phyloP scores from a whole-genome alignment of 2,888 invertebrate genomes.

The Xestia sexstrigata region DNA sequence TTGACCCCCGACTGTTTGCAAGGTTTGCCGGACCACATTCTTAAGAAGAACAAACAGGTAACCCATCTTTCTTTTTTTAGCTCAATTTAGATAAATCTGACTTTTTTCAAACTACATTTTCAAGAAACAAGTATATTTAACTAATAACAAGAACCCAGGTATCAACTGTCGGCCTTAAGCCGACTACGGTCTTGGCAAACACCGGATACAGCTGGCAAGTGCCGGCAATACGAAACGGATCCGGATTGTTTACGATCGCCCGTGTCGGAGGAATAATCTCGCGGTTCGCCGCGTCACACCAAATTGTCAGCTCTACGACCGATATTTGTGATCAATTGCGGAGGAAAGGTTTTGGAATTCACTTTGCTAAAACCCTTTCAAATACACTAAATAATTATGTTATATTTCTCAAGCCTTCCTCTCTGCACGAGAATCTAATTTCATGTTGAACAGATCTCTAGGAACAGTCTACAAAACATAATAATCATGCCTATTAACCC shows the following conservation, averaged over 20 bases:
- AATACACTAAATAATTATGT: not conserved
- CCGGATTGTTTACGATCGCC: slow-evolving; percentile 50
- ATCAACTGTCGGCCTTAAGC: slow-evolving; percentile 25
- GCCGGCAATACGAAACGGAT: slow-evolving; percentile 45
- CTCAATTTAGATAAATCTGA: not conserved
- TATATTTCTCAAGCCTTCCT: not conserved
- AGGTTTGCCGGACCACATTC: not conserved
- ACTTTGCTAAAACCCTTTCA: slow-evolving; percentile 13
- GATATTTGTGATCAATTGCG: slow-evolving; percentile 32
- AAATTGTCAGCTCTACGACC: slow-evolving; percentile 29
- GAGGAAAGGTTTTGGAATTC: slow-evolving; percentile 22
- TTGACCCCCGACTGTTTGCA: not conserved
- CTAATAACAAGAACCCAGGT: slow-evolving; percentile 25
- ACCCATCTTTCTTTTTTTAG: too few relatives aligned
- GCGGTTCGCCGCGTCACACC: slow-evolving; percentile 37
- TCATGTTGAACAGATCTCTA: not conserved
- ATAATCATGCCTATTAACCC: not conserved
- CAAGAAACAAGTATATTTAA: slow-evolving; percentile 1
- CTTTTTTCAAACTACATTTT: not conserved
- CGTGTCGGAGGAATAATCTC: slow-evolving; percentile 48
- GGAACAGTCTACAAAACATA: not conserved
- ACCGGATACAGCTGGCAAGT: slow-evolving; percentile 35
- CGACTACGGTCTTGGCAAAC: slow-evolving; percentile 35
- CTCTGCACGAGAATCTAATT: not conserved
- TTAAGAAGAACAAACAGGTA: not conserved